phyloP scores from a whole-genome alignment of 2,888 invertebrate species.

The Dynastes tityus region DNA sequence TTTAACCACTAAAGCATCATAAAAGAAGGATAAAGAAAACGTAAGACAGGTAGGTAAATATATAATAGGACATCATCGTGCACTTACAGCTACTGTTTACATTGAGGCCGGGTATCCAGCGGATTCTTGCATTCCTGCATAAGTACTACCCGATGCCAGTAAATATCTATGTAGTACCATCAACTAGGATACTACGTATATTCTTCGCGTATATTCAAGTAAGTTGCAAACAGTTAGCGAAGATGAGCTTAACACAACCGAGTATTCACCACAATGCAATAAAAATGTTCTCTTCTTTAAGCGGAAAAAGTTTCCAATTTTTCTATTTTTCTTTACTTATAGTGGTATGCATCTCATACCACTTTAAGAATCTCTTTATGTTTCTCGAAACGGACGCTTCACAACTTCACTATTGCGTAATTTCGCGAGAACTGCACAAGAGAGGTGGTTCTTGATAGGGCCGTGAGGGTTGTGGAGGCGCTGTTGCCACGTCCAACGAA shows the following conservation, averaged over 20 bases:
- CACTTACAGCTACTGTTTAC: slow-evolving; percentile 59
- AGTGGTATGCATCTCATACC: not conserved
- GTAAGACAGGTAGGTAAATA: slow-evolving; percentile 28
- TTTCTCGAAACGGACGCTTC: slow-evolving; percentile 6
- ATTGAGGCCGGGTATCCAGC: slow-evolving; percentile 54
- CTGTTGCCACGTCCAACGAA: slow-evolving; percentile 45
- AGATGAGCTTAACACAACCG: not conserved
- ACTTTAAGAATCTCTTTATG: not conserved
- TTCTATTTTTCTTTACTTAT: not conserved
- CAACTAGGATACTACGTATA: not conserved
- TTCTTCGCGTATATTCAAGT: not conserved
- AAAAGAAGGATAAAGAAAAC: slow-evolving; percentile 35
- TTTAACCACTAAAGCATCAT: too few relatives aligned
- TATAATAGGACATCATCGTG: slow-evolving; percentile 49
- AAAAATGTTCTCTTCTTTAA: not conserved
- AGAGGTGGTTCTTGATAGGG: slow-evolving; percentile 44
- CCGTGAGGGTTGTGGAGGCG: slow-evolving; percentile 45
- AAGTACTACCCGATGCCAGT: slow-evolving; percentile 51
- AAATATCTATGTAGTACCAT: slow-evolving; percentile 10
- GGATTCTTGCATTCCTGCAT: slow-evolving; percentile 57
- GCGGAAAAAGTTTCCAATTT: not conserved
- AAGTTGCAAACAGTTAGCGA: not conserved
- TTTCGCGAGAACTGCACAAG: slow-evolving; percentile 47
- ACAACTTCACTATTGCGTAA: slow-evolving; percentile 49
- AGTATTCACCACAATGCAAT: not conserved